These are phyloP conservation scores for Phoronis australis DNA, from an alignment of 2,888 invertebrate species.

Conservation along the genomic window DNA sequence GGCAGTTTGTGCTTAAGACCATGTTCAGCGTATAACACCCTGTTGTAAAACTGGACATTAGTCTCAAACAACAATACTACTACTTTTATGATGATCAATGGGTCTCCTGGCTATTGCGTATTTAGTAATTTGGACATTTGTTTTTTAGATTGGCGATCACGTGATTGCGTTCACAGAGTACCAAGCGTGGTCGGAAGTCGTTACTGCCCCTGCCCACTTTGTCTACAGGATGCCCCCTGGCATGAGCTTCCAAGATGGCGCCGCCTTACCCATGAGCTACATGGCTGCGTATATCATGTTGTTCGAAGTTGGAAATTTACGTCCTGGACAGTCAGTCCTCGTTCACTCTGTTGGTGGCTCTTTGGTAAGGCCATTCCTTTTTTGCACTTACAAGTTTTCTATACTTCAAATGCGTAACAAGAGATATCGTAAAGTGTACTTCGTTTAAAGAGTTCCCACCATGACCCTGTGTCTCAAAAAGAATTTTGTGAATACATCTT, in stretches of 20 bases:
- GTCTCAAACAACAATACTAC: too few relatives aligned
- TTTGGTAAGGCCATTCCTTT: constrained; percentile 61
- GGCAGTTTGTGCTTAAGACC: too few relatives aligned
- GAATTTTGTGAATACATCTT: too few relatives aligned
- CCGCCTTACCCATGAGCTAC: constrained; percentile 80
- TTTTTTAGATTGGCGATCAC: constrained; percentile 49
- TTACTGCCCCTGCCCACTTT: constrained; percentile 68
- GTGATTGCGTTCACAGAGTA: constrained; percentile 81
- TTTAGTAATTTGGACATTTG: too few relatives aligned
- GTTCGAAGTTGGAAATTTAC: constrained; percentile 74
- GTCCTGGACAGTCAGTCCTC: constrained; percentile 73
- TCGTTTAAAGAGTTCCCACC: too few relatives aligned
- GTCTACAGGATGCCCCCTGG: constrained; percentile 71
- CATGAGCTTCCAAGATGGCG: constrained; percentile 71
- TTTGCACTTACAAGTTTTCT: neutral
- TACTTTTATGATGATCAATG: too few relatives aligned
- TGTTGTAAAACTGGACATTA: too few relatives aligned
- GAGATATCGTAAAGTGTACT: too few relatives aligned
- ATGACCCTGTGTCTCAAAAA: too few relatives aligned
- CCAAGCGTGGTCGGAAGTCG: constrained; percentile 81
- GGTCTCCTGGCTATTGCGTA: too few relatives aligned
- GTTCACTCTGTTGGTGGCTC: constrained; percentile 83
- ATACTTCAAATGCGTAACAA: too few relatives aligned
- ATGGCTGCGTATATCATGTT: constrained; percentile 79
- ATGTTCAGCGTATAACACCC: too few relatives aligned